These are phyloP conservation scores for Automeris io DNA, from an alignment of 2,888 invertebrate species.

Conservation along the genomic window DNA sequence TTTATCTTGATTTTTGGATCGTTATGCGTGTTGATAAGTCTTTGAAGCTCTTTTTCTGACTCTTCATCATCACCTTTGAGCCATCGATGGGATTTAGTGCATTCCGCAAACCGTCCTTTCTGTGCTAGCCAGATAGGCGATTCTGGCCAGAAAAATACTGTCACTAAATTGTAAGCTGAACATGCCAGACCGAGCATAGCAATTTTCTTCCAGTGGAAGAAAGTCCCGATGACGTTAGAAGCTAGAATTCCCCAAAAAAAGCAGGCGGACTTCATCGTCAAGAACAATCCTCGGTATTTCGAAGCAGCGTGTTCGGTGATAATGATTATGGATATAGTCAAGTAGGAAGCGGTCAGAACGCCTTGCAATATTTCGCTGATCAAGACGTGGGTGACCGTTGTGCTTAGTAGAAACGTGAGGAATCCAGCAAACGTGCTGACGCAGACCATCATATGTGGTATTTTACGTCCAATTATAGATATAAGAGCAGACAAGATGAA, in stretches of 20 bases:
- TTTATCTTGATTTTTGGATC: not conserved
- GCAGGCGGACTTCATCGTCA: conserved; percentile 25
- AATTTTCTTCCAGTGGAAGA: conserved; percentile 29
- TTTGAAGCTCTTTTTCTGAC: conserved; percentile 29
- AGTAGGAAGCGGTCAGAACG: conserved; percentile 22
- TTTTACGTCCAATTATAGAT: conserved; percentile 21
- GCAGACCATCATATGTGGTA: conserved; percentile 15
- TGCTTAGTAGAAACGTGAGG: conserved; percentile 19
- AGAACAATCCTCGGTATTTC: conserved; percentile 28
- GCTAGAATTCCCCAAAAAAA: conserved; percentile 28
- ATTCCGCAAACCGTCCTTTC: conserved; percentile 29
- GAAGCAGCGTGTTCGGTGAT: conserved; percentile 32
- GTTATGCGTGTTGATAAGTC: conserved; percentile 16
- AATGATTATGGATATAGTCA: conserved; percentile 18
- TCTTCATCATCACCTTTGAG: conserved; percentile 28
- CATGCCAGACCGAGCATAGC: conserved; percentile 20
- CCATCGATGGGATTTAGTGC: conserved; percentile 27
- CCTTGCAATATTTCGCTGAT: conserved; percentile 23
- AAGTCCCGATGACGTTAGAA: conserved; percentile 31
- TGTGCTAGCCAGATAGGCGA: conserved; percentile 37
- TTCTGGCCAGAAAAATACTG: conserved; percentile 18
- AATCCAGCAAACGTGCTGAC: conserved; percentile 16
- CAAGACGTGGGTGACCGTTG: conserved; percentile 20
- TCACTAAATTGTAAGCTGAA: conserved; percentile 16
- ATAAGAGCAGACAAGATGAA: conserved; percentile 19